phyloP scores from a whole-genome alignment of 2,113 vertebrate genomes.

The Aptenodytes forsteri region DNA sequence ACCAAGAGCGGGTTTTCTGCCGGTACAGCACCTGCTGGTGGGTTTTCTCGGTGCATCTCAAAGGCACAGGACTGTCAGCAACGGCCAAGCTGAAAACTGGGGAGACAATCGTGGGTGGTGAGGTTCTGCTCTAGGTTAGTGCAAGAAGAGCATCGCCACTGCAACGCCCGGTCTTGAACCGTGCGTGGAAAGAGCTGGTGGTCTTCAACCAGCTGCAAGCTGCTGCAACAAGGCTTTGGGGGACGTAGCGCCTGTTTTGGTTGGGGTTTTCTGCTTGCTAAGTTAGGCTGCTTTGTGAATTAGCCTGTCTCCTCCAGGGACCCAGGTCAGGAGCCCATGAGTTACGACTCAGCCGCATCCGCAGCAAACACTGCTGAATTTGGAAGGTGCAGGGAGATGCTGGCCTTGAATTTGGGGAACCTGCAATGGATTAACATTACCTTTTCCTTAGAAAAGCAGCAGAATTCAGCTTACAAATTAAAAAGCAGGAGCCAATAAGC shows the following conservation, averaged over 20 bases:
- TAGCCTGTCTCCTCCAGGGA: background rate
- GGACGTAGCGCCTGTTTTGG: rapidly evolving
- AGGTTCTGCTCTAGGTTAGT: background rate
- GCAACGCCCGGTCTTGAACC: background rate
- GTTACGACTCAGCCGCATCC: background rate
- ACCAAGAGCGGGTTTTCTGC: background rate
- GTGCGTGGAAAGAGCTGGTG: rapidly evolving
- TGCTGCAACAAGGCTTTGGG: background rate
- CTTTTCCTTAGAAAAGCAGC: background rate
- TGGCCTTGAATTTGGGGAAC: background rate
- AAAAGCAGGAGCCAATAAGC: background rate
- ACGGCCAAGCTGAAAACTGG: background rate
- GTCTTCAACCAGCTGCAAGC: background rate
- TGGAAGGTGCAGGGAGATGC: background rate
- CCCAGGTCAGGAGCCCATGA: background rate
- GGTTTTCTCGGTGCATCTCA: background rate
- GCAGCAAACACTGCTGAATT: background rate
- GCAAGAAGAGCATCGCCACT: background rate
- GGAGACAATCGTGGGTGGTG: rapidly evolving
- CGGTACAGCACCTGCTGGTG: background rate
- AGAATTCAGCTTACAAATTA: background rate
- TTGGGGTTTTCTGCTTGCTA: background rate
- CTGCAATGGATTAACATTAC: background rate
- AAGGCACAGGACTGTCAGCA: background rate
- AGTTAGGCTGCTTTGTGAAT: background rate